phyloP scores from a whole-genome alignment of 2,888 invertebrate genomes.

The Polydrusus tereticollis region DNA sequence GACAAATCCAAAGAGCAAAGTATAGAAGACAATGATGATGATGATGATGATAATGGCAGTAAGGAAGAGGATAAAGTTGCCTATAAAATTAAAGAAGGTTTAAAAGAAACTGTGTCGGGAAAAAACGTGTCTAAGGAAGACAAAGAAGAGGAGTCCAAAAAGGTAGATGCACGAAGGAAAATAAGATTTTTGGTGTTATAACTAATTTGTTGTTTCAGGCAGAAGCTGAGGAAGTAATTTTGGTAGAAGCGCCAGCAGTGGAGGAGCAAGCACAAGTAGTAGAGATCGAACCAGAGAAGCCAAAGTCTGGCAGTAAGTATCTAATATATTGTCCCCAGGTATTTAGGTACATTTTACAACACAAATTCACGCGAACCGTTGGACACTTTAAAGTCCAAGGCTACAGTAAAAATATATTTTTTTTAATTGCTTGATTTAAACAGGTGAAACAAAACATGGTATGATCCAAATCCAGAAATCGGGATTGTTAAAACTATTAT shows the following conservation, averaged over 20 bases:
- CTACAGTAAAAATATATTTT: too few species aligned
- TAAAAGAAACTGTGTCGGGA: conserved; percentile 42
- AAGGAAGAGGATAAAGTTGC: conserved; percentile 51
- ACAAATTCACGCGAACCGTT: too few species aligned
- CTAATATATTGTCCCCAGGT: background rate
- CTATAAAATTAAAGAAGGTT: conserved; percentile 50
- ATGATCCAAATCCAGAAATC: background rate
- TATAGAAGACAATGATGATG: conserved; percentile 47
- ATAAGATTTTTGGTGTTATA: too few species aligned
- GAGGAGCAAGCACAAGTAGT: conserved; percentile 33
- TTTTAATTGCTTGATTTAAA: background rate
- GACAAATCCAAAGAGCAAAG: conserved; percentile 29
- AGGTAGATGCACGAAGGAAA: too few species aligned
- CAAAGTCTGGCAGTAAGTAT: conserved; percentile 24
- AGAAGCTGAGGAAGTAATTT: conserved; percentile 53
- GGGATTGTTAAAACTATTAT: background rate
- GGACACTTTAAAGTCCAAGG: too few species aligned
- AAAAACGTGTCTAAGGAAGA: conserved; percentile 29
- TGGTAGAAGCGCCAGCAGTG: conserved; percentile 45
- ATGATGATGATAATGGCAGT: conserved; percentile 50
- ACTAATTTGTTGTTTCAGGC: conserved; percentile 43
- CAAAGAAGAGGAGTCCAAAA: conserved; percentile 20
- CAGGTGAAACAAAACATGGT: background rate
- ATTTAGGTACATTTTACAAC: too few species aligned
- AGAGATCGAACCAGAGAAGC: conserved; percentile 40